These are phyloP conservation scores for Gastrophysa polygoni DNA, from an alignment of 2,888 invertebrate species.

Conservation along the genomic window DNA sequence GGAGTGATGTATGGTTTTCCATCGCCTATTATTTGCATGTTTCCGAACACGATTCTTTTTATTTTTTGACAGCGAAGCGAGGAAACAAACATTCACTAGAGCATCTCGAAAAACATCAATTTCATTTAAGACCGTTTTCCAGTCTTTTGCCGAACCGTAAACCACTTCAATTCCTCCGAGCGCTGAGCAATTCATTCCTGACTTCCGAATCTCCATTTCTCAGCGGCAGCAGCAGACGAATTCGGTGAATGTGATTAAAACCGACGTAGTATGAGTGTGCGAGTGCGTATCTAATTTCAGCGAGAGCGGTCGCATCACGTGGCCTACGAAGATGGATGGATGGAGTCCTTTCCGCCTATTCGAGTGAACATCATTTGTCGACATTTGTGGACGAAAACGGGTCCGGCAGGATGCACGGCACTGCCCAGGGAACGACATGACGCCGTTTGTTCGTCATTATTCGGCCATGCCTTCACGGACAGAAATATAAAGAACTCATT, in stretches of 20 bases:
- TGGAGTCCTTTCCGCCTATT: too few species aligned
- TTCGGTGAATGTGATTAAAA: neutral
- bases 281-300: neutral
- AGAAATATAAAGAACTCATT: too few species aligned
- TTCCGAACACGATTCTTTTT: conserved; percentile 27
- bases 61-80: conserved; percentile 21
- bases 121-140: conserved; percentile 30
- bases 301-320: too few species aligned
- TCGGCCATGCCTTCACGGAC: too few species aligned
- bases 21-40: neutral
- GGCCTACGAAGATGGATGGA: too few species aligned
- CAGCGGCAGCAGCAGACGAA: neutral
- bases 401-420: too few species aligned
- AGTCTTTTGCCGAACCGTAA: conserved; percentile 17
- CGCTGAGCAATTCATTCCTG: conserved; percentile 41
- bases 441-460: too few species aligned
- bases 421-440: too few species aligned
- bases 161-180: conserved; percentile 35
- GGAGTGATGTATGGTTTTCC: neutral
- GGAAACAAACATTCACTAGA: conserved; percentile 23
- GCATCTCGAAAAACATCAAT: conserved; percentile 34
- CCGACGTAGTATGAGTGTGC: neutral
- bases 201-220: conserved; percentile 40
- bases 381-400: too few species aligned
- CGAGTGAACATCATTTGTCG: too few species aligned